Conservation (phyloP, 2,797 vertebrate genomes). For the Chelon auratus region DNA sequence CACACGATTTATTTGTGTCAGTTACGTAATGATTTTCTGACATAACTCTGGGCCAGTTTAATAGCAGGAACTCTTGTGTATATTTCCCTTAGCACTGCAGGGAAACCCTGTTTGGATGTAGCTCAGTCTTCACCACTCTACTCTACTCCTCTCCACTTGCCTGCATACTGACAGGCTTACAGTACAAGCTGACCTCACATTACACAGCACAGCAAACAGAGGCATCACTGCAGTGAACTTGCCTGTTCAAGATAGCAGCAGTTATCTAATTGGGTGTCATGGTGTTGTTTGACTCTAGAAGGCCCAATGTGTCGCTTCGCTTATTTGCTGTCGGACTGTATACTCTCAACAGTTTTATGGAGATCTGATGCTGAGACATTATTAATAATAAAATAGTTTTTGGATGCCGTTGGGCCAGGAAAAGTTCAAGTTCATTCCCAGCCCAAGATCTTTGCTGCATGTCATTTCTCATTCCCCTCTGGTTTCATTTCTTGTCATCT, state of each 20-base stretch:
- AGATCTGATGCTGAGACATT: background rate
- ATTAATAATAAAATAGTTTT: background rate
- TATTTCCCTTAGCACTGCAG: slow-evolving; percentile 29
- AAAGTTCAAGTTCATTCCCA: background rate
- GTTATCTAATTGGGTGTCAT: slow-evolving; percentile 42
- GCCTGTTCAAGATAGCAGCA: slow-evolving; percentile 55
- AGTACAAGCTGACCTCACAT: slow-evolving; percentile 61
- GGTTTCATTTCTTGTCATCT: background rate
- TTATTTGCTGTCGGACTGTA: background rate
- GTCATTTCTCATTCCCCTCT: background rate
- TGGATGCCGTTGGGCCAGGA: too few relatives aligned
- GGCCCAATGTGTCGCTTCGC: background rate
- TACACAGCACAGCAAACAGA: slow-evolving; percentile 52
- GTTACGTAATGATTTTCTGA: slow-evolving; percentile 53
- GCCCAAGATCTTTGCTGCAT: background rate
- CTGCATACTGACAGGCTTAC: slow-evolving; percentile 40
- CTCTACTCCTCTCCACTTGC: slow-evolving; percentile 27
- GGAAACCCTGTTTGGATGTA: slow-evolving; percentile 59
- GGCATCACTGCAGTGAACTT: slow-evolving; percentile 57
- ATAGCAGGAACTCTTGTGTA: slow-evolving; percentile 22
- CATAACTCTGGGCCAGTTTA: slow-evolving; percentile 43
- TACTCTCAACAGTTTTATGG: background rate
- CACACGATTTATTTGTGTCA: slow-evolving; percentile 22
- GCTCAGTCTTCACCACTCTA: slow-evolving; percentile 13
- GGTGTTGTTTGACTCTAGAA: slow-evolving; percentile 6